These are phyloP conservation scores for Pterostichus niger DNA, from an alignment of 2,888 invertebrate species.

Conservation along the genomic window DNA sequence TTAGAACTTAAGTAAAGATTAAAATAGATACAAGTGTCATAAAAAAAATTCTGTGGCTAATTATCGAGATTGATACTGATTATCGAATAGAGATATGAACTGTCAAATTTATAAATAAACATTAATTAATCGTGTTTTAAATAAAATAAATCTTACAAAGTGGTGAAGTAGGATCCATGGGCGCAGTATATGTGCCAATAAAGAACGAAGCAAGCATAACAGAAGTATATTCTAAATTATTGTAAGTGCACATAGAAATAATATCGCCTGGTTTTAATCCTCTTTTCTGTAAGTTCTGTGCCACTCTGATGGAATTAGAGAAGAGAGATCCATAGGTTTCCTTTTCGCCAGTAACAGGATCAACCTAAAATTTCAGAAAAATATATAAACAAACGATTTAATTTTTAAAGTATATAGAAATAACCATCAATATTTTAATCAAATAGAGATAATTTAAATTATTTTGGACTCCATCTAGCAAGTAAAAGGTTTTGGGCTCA, in stretches of 20 bases:
- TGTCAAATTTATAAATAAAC: no score
- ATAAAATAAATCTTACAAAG: constrained; percentile 12
- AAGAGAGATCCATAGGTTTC: constrained; percentile 76
- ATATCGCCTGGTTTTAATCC: constrained; percentile 77
- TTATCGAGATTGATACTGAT: no score
- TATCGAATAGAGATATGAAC: no score
- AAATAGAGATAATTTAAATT: no score
- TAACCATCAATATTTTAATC: no score
- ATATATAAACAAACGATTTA: not conserved
- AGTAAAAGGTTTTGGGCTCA: no score
- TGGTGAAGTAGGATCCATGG: constrained; percentile 47
- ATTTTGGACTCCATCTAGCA: no score
- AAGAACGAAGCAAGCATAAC: constrained; percentile 31
- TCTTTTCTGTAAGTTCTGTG: constrained; percentile 75
- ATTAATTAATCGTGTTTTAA: no score
- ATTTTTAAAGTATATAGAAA: no score
- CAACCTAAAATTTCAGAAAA: constrained; percentile 73
- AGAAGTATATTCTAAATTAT: constrained; percentile 74
- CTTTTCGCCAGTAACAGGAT: constrained; percentile 76
- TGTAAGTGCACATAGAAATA: constrained; percentile 77
- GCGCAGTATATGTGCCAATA: constrained; percentile 16
- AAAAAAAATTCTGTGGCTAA: no score
- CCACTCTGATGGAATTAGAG: constrained; percentile 76
- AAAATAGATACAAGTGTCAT: no score
- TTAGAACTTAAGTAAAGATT: no score